Evolutionary conservation across 2,113 vertebrate genomes (phyloP), one percentile per base, ranked within the genome.

Genomic region (Micronisus gabar): DNA sequence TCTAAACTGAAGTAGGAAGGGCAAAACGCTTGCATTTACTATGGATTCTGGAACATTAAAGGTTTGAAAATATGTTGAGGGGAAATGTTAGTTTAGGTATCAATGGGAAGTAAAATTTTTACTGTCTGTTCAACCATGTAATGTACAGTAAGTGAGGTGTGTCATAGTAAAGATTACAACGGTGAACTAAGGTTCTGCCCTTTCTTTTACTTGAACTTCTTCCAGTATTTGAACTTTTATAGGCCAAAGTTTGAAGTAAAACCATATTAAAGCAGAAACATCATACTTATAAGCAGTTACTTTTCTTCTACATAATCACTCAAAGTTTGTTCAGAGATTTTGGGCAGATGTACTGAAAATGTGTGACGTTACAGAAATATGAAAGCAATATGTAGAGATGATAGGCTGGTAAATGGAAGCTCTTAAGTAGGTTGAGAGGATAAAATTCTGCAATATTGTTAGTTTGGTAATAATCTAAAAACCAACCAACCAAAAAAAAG

Each of bases 41-140:
- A 5, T 74, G 20, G 22, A 15, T 79, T 79, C 34, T 66, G 21
- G 22, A 62, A 38, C 27, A 34, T n/a, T 43, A 53, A 75, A 36
- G 6, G 32, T 34, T 86, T 84, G 45, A 56, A 93, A 76, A 30
- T 38, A 68, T 8, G 15, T 65, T 74, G 53, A 66, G 80, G 71
- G 61, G 61, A 89, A 95, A 26, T 47, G 56, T 43, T 78, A n/a
- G 34, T 62, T 88, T 91, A 47, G 20, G 20, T 81, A 74, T 95
- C 86, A 79, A 52, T 93, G 40, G 47, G 48, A 91, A 75, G 43
- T 87, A 75, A 72, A 79, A 93, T 91, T 93, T 91, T 70, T 93
- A 41, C 78, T 85, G 61, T 72, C 47, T 93, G 22, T 85, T 91
- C 73, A 95, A 90, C 81, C 87, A 75, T 88, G 82, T 86, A 88